Evolutionary conservation across 2,888 invertebrate genomes (phyloP).

Genomic region (Taenaris catops): DNA sequence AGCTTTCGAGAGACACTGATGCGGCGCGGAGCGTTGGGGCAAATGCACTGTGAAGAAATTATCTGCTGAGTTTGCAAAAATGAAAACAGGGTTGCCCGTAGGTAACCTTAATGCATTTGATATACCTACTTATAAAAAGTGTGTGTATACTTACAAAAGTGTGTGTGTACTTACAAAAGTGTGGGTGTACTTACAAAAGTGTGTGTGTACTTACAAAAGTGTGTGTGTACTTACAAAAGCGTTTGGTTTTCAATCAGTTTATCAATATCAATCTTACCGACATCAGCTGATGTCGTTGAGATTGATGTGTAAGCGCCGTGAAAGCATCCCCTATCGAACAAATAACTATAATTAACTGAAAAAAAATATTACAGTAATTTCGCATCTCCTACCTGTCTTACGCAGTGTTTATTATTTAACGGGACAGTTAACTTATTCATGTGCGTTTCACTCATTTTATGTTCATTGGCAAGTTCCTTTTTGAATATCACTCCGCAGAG

Average conservation of each 20-base stretch:
- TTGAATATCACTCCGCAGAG: slow-evolving; percentile 14
- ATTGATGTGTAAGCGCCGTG: background rate
- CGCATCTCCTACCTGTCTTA: slow-evolving; percentile 25
- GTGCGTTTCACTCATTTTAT: slow-evolving; percentile 24
- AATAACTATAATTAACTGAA: too few species aligned
- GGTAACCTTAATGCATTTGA: too few species aligned
- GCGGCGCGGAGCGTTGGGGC: too few species aligned
- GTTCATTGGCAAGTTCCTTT: slow-evolving; percentile 1
- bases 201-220: background rate
- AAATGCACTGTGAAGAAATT: too few species aligned
- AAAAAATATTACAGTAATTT: background rate
- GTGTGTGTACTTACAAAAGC: background rate
- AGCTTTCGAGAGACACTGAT: too few species aligned
- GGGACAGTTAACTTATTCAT: slow-evolving; percentile 22
- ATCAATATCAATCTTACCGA: background rate
- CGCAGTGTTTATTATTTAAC: slow-evolving; percentile 26
- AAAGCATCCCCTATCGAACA: background rate
- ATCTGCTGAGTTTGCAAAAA: too few species aligned
- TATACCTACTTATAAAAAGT: too few species aligned
- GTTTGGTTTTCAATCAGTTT: background rate
- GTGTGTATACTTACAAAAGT: too few species aligned
- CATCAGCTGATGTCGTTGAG: too few species aligned
- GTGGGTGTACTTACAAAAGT: background rate
- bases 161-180: too few species aligned
- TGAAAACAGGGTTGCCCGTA: too few species aligned